These are phyloP conservation scores for Lycia hirtaria DNA, from an alignment of 2,888 invertebrate species.

Conservation along the genomic window DNA sequence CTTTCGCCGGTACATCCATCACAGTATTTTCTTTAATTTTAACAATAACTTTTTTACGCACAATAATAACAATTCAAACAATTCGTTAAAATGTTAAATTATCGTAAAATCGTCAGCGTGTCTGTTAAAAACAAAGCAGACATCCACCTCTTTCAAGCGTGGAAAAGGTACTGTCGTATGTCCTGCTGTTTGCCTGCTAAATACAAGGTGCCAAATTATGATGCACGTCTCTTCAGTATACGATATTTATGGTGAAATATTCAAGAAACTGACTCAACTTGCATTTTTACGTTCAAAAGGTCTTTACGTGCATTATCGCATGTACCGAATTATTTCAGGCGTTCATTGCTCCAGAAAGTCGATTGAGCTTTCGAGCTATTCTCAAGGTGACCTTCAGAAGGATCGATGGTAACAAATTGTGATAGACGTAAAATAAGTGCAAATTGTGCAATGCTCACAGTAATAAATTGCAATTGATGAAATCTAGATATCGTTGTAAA, in stretches of 20 bases:
- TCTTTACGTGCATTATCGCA: slow-evolving; percentile 53
- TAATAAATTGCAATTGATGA: too few species aligned
- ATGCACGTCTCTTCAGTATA: slow-evolving; percentile 27
- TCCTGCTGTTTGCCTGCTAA: too few species aligned
- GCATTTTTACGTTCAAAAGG: slow-evolving; percentile 28
- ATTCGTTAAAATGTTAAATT: too few species aligned
- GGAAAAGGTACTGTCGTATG: slow-evolving; percentile 9
- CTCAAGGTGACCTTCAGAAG: slow-evolving; percentile 77
- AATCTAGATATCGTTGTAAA: too few species aligned
- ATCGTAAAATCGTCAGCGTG: too few species aligned
- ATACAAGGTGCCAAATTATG: background rate
- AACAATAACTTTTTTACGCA: background rate
- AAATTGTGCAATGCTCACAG: slow-evolving; percentile 24
- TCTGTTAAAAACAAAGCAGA: background rate
- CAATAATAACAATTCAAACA: too few species aligned
- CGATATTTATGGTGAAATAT: slow-evolving; percentile 35
- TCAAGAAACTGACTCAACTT: slow-evolving; percentile 35
- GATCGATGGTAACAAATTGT: slow-evolving; percentile 53
- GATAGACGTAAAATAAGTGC: slow-evolving; percentile 10
- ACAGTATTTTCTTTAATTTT: slow-evolving; percentile 3
- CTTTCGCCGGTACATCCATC: slow-evolving; percentile 84
- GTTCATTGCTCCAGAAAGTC: slow-evolving; percentile 22
- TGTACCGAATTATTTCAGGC: slow-evolving; percentile 44
- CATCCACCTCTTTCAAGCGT: slow-evolving; percentile 24
- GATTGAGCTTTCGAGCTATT: slow-evolving; percentile 71